Base-by-base conservation (phyloP, 2,113 vertebrate genomes). In the Nasalis larvatus region DNA sequence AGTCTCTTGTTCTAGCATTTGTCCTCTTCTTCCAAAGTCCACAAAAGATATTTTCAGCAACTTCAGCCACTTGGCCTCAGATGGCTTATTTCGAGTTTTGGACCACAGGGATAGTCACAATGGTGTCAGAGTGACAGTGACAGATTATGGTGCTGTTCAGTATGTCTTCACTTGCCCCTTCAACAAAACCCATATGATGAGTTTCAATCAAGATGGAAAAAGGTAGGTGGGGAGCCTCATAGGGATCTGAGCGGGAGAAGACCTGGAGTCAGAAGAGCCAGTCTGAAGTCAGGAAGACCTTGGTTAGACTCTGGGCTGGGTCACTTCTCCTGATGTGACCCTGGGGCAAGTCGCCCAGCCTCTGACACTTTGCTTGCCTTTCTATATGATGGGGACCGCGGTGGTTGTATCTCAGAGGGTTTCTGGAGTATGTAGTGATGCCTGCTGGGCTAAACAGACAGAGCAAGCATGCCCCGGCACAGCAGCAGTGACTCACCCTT, bases 21-120 rank as follows among this genome's bases (percentile, higher is more conserved):
- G 37, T 92, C 71, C 40, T 97, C n/a, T 78, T 85, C 9, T 86
- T 78, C 47, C 35, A 37, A 95, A 80, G 89, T 47, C 35, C 7
- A 40, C 4, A 8, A 27, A 93, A 77, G 16, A 6, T 7, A 18
- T 80, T 89, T 94, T 83, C 69, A 81, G 54, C 49, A 92, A 42
- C 30, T 35, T 73, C 32, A 63, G 37, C 16, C 37, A 71, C 35
- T 73, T 40, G 82, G 56, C n/a, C 35, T 32, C 17, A 81, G 71
- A 40, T 25, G 58, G 17, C 71, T 88, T 45, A 83, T 25, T 73
- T 49, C 32, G 11, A 56, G 63, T 76, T 90, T 86, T 69, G 7
- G 3, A 40, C 1, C 40, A 5, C 7, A 32, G 30, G 2, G 83
- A 66, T n/a, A 42, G 89, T 78, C 45, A 71, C 32, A 49, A 45